These are phyloP conservation scores for Glaucomys volans DNA, from an alignment of 2,113 vertebrate species.

Conservation along the genomic window DNA sequence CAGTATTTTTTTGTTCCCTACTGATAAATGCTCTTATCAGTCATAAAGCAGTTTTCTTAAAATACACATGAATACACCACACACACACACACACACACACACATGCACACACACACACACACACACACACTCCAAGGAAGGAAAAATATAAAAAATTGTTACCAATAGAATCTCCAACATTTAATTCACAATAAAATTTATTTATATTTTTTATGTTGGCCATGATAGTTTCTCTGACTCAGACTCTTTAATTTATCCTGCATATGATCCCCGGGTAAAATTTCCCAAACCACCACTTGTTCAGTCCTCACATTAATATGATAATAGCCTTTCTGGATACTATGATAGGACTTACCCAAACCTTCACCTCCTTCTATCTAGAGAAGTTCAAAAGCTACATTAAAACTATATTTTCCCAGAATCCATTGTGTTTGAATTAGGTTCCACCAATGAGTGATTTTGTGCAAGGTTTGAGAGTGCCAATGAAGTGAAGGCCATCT, in stretches of 20 bases:
- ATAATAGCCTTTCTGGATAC: not conserved
- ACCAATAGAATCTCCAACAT: constrained; percentile 67
- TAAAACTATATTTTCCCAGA: not conserved
- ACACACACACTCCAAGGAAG: not conserved
- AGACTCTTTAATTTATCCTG: not conserved
- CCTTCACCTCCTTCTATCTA: not conserved
- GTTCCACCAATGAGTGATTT: not conserved
- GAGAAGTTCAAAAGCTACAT: not conserved
- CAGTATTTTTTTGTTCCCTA: constrained; percentile 81
- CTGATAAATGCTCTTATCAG: constrained; percentile 81
- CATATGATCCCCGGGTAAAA: not conserved
- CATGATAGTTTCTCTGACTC: not conserved
- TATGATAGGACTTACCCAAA: not conserved
- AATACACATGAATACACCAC: not conserved
- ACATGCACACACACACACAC: not conserved
- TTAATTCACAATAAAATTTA: constrained; percentile 73
- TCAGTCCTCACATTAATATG: not conserved
- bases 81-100: not conserved
- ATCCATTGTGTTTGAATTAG: not conserved
- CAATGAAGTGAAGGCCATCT: not conserved
- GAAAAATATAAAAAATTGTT: constrained; percentile 73
- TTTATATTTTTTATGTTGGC: constrained; percentile 73
- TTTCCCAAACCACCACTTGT: not conserved
- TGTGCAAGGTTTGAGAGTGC: not conserved
- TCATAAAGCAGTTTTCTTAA: constrained; percentile 78